Conservation (phyloP, 2,113 vertebrate species). For the Hirundichthys speculiger region DNA sequence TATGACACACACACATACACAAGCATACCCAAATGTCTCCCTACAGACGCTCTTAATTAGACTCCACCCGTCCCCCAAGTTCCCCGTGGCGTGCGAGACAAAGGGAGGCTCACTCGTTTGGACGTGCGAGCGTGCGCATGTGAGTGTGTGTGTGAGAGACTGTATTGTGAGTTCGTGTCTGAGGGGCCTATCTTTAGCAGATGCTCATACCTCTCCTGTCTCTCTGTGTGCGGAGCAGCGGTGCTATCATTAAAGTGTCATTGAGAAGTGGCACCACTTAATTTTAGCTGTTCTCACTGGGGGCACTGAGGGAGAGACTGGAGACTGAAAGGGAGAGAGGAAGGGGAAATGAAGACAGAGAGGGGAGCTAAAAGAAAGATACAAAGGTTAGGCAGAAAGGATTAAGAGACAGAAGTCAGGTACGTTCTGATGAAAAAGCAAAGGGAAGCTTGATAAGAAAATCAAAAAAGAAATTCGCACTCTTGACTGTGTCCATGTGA, state of each 20-base stretch:
- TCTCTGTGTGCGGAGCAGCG: conserved; percentile 90
- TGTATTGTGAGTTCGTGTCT: conserved; percentile 73
- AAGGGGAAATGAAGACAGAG: conserved; percentile 40
- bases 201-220: conserved; percentile 89
- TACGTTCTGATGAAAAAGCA: conserved; percentile 17
- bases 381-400: conserved; percentile 58
- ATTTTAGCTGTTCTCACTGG: conserved; percentile 97
- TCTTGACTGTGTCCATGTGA: no score
- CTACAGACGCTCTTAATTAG: conserved; percentile 84
- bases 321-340: conserved; percentile 55
- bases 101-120: conserved; percentile 82
- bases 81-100: conserved; percentile 80
- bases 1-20: conserved; percentile 75
- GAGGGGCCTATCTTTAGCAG: conserved; percentile 89
- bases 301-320: conserved; percentile 70
- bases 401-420: conserved; percentile 79
- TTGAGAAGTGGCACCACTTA: conserved; percentile 98
- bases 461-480: no score
- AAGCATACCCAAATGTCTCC: conserved; percentile 70
- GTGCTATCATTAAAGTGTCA: conserved; percentile 98
- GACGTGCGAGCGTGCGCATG: conserved; percentile 61
- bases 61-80: conserved; percentile 78
- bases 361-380: conserved; percentile 31
- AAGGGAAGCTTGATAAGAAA: no score
- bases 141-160: conserved; percentile 48